Conservation (phyloP, 2,113 vertebrate genomes). For the Naja naja region DNA sequence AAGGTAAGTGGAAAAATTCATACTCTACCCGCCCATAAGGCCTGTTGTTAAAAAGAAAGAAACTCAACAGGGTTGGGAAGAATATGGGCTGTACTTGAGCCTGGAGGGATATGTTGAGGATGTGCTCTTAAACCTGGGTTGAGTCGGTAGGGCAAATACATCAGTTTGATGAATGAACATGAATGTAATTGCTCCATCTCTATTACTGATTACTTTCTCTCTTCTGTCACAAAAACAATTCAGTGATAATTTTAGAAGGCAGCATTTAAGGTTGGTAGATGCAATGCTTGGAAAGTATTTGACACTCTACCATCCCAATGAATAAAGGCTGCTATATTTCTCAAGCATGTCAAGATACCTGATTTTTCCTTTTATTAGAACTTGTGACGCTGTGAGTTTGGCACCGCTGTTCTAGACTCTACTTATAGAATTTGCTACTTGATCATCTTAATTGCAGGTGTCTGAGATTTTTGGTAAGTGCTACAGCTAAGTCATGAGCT, state of each 20-base stretch:
- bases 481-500: too few relatives aligned
- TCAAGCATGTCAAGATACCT: background rate
- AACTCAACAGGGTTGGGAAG: background rate
- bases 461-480: too few relatives aligned
- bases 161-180: background rate
- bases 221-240: background rate
- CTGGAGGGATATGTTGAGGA: background rate
- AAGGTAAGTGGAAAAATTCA: background rate
- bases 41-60: background rate
- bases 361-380: conserved; percentile 1
- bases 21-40: background rate
- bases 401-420: too few relatives aligned
- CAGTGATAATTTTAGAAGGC: background rate
- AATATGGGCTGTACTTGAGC: background rate
- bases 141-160: background rate
- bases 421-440: too few relatives aligned
- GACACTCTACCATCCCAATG: background rate
- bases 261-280: background rate
- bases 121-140: background rate
- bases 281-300: background rate
- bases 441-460: too few relatives aligned
- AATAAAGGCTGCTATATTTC: background rate
- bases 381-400: background rate
- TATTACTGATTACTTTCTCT: background rate
- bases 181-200: background rate